Evolutionary conservation across 2,888 invertebrate genomes (phyloP).

Genomic region (Monoplex corrugatus): DNA sequence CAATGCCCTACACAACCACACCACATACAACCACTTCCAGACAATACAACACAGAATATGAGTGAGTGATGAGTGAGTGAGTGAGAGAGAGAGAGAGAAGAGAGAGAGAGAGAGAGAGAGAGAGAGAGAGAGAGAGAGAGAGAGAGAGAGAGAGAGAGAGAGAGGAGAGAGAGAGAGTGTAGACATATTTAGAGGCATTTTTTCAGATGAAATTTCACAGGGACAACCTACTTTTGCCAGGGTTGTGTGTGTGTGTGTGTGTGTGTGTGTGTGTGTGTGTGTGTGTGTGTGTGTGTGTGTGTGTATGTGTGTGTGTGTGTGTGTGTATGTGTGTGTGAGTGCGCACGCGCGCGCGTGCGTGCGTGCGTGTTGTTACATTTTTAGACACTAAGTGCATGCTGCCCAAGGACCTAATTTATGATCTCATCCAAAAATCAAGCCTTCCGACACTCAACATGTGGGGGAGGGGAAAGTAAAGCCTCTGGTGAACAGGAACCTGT

Average conservation of each 20-base stretch:
- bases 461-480: too few relatives aligned
- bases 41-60: too few relatives aligned
- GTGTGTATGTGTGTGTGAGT: too few relatives aligned
- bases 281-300: constrained; percentile 24
- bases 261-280: background rate
- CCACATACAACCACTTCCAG: too few relatives aligned
- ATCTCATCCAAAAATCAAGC: too few relatives aligned
- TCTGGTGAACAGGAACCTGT: too few relatives aligned
- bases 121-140: constrained; percentile 42
- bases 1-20: too few relatives aligned
- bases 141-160: background rate
- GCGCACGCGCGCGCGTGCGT: background rate
- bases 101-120: constrained; percentile 43
- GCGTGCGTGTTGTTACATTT: background rate
- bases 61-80: constrained; percentile 22
- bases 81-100: background rate
- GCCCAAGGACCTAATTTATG: too few relatives aligned
- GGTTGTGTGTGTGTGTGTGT: background rate
- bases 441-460: too few relatives aligned
- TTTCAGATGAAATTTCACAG: too few relatives aligned
- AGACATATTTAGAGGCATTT: background rate
- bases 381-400: too few relatives aligned
- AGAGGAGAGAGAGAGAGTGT: background rate
- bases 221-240: too few relatives aligned
- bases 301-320: background rate